These are phyloP conservation scores for Corvus moneduloides DNA, from an alignment of 2,113 vertebrate species.

Conservation along the genomic window DNA sequence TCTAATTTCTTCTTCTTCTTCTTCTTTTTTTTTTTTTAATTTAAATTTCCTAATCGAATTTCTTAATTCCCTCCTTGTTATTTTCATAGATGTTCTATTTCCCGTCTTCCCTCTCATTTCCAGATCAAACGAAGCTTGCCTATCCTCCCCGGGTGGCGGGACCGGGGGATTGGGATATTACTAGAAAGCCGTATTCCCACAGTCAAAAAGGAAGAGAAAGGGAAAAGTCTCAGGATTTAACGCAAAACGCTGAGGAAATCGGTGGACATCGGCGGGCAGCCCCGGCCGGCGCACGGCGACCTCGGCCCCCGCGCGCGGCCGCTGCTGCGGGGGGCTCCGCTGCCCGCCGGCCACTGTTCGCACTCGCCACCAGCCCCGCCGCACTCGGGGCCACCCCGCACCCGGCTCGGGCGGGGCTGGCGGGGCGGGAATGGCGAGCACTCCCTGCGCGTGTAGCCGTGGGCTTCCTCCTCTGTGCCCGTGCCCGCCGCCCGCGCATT, in stretches of 20 bases:
- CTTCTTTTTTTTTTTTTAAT: no score
- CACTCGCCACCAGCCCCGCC: background rate
- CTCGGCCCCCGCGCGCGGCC: background rate
- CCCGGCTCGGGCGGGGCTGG: background rate
- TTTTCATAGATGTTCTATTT: background rate
- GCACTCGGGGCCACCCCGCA: no score
- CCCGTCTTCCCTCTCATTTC: background rate
- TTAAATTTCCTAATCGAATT: background rate
- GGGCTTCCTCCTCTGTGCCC: no score
- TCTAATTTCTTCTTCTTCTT: background rate
- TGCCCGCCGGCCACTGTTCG: background rate
- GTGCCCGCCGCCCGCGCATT: fast-evolving
- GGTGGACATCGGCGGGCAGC: background rate
- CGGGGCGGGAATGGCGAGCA: background rate
- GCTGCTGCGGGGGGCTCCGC: background rate
- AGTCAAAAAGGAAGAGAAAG: background rate
- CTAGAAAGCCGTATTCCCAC: background rate
- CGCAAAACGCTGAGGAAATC: background rate
- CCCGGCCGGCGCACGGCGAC: background rate
- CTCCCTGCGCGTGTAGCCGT: fast-evolving
- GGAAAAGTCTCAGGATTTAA: background rate
- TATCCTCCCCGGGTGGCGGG: background rate
- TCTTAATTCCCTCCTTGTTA: background rate
- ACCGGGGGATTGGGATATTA: background rate
- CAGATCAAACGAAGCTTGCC: background rate